Evolutionary conservation across 2,888 invertebrate species (phyloP).

Genomic region (Chironomus riparius): DNA sequence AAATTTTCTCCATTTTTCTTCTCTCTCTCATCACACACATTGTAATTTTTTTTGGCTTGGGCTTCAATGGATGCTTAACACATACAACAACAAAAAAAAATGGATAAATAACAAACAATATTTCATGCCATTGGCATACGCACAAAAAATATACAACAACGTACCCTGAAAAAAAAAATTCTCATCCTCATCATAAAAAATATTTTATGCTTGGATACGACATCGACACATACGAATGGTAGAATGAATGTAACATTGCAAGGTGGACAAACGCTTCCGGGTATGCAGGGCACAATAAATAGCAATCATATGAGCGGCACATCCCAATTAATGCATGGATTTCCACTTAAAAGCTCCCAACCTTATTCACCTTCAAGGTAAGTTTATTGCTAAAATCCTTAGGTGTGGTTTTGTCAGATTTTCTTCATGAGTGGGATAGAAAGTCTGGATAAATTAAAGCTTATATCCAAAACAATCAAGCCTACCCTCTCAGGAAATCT

Average conservation of each 20-base stretch:
- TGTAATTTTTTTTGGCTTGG: not conserved
- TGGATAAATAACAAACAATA: not conserved
- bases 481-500: too few relatives aligned
- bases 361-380: constrained; percentile 81
- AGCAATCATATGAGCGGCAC: constrained; percentile 54
- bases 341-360: constrained; percentile 62
- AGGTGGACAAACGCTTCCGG: constrained; percentile 42
- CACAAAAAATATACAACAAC: not conserved
- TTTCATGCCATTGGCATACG: not conserved
- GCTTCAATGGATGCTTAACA: too few relatives aligned
- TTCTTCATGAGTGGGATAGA: too few relatives aligned
- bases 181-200: not conserved
- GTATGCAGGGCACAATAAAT: constrained; percentile 53
- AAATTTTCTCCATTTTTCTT: not conserved
- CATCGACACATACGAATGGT: not conserved
- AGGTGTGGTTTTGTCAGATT: too few relatives aligned
- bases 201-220: too few relatives aligned
- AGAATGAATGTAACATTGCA: constrained; percentile 34
- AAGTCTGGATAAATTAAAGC: too few relatives aligned
- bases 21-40: not conserved
- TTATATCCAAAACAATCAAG: too few relatives aligned
- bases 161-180: not conserved
- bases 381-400: not conserved
- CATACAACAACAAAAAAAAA: too few relatives aligned
- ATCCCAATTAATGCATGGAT: constrained; percentile 75